Base-by-base conservation (phyloP, 1,140 invertebrate genomes). In the Cherax quadricarinatus region DNA sequence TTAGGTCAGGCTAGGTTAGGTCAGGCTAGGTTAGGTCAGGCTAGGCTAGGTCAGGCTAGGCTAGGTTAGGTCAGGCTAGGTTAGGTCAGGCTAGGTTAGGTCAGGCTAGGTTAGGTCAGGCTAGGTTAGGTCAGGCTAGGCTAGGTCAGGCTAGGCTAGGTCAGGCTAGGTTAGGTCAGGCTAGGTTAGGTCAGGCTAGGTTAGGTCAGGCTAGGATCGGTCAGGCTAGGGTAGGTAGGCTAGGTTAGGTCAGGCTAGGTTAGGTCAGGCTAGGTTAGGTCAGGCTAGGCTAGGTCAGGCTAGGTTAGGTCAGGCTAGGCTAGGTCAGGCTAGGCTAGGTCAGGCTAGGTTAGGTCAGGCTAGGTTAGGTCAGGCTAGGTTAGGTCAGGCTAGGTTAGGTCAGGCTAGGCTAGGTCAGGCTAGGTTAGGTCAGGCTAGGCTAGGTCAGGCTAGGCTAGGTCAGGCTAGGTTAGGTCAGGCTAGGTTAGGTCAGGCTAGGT, bases 111-210 rank as follows among this genome's bases (percentile, higher is more conserved):
- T 90, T 87, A 93, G 91, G 90, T 89, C 89, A 91, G 90, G 75
- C 91, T 3, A 82, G 92, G 90, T 89, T 84, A 92, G 91, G 91
- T 87, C 90, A 93, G 91, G 91, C 91, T 87, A 93, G 91, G 91
- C 90, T 87, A 93, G 91, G 91, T 90, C 66, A 93, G 91, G 91
- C 4, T 90, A 92, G 90, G 91, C 90, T 70, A 92, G 91, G 57
- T 91, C 3, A 49, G 91, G 91, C 91, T 86, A 89, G 86, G 90
- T 53, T 88, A 92, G 91, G 89, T 70, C 66, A 89, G 86, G 90
- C 87, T 88, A 92, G 91, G 91, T 41, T 41, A 41, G 57, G 57
- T 87, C 90, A 92, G 91, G 91, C 89, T 51, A 51, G 84, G 79
- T 4, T 3, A 86, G 84, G 84, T 1, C 49, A 41, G 30, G 30